Percentiles rank a stretch among this genome's conserved stretches.
phyloP scores from a whole-genome alignment of 2,797 vertebrate genomes.

The Halcyon smyrnensis region DNA sequence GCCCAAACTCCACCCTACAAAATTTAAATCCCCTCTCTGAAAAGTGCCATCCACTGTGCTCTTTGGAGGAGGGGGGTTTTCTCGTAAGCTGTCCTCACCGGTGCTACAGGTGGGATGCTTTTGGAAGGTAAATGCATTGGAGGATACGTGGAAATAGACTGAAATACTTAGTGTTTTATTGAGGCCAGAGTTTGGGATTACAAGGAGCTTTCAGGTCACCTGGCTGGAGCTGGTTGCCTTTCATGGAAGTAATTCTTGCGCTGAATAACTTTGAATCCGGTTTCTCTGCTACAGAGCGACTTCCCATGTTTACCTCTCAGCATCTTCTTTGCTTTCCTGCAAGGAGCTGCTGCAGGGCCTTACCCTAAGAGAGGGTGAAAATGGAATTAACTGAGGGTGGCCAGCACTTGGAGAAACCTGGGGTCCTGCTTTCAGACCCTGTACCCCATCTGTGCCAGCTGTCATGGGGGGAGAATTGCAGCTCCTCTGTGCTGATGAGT shows the following conservation, averaged over 20 bases:
- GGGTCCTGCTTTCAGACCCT: not conserved
- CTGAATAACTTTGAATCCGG: not conserved
- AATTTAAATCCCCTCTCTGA: not conserved
- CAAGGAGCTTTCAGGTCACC: not conserved
- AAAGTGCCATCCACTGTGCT: not conserved
- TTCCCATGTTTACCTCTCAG: not conserved
- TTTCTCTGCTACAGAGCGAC: not conserved
- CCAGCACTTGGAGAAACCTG: not conserved
- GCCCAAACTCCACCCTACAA: not conserved
- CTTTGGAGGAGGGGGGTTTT: not conserved
- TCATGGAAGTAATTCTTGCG: not conserved
- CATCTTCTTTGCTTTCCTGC: not conserved
- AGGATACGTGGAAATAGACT: not conserved
- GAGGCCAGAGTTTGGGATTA: not conserved
- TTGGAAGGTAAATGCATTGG: not conserved
- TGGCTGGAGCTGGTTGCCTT: not conserved
- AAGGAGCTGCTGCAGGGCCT: not conserved
- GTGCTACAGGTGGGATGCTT: not conserved
- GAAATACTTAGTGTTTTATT: not conserved
- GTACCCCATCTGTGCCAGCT: accelerated
- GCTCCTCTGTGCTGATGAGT: not conserved
- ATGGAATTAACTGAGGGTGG: not conserved
- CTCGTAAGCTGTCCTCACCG: accelerated
- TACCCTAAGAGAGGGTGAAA: not conserved
- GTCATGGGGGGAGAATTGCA: not conserved